A percentile compares a stretch with the other conserved stretches of the same genome.
phyloP scores from a whole-genome alignment of 2,113 vertebrate species.

The Hippopotamus amphibius region DNA sequence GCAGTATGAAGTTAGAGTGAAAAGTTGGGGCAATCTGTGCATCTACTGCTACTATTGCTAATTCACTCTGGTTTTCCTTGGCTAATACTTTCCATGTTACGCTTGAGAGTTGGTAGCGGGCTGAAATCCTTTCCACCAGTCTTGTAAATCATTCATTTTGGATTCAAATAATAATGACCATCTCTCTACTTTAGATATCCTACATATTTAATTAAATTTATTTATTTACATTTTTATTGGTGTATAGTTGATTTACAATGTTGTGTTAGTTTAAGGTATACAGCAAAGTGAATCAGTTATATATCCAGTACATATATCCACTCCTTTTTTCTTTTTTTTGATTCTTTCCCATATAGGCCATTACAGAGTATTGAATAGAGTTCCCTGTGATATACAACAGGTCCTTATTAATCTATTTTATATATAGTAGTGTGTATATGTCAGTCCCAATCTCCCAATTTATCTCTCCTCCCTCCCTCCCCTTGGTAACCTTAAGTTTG shows the following conservation, averaged over 20 bases:
- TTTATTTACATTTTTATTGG: too few species aligned
- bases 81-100: constrained; percentile 80
- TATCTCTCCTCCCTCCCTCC: too few species aligned
- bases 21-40: constrained; percentile 74
- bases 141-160: constrained; percentile 79
- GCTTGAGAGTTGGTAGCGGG: constrained; percentile 78
- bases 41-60: background rate
- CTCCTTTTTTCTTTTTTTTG: too few species aligned
- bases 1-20: constrained; percentile 74
- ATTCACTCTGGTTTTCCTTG: constrained; percentile 31
- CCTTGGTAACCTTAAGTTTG: too few species aligned
- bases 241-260: background rate
- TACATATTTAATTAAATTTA: constrained; percentile 23
- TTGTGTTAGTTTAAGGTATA: background rate
- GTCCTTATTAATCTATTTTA: too few species aligned
- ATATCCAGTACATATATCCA: too few species aligned
- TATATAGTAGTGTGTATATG: too few species aligned
- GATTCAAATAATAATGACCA: constrained; percentile 64
- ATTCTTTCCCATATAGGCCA: too few species aligned
- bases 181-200: constrained; percentile 60
- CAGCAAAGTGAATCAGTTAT: too few species aligned
- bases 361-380: too few species aligned
- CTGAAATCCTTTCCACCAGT: constrained; percentile 61
- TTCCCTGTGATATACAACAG: too few species aligned
- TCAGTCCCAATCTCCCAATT: too few species aligned